Evolutionary conservation across 2,888 invertebrate species (phyloP).

Genomic region (Gryllus longicercus): DNA sequence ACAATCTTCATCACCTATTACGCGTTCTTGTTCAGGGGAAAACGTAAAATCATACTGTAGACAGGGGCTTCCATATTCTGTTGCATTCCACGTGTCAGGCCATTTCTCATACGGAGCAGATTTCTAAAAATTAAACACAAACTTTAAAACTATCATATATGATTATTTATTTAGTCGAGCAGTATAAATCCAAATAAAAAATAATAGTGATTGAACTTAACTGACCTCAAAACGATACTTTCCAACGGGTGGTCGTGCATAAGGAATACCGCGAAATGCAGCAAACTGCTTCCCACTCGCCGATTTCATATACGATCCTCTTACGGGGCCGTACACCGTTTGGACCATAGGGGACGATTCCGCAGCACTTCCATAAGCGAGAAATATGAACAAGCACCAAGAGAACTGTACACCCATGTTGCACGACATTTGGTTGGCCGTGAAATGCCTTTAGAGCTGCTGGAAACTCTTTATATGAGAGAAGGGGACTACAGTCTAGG

Average conservation of each 20-base stretch:
- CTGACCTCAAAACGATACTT: constrained; percentile 55
- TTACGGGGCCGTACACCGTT: constrained; percentile 36
- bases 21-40: constrained; percentile 38
- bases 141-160: too few relatives aligned
- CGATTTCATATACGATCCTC: constrained; percentile 42
- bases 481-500: too few relatives aligned
- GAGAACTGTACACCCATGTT: too few relatives aligned
- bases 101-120: constrained; percentile 59
- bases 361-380: too few relatives aligned
- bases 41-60: constrained; percentile 56
- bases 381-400: too few relatives aligned
- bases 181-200: too few relatives aligned
- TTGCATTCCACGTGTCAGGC: constrained; percentile 66
- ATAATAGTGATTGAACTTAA: too few relatives aligned
- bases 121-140: constrained; percentile 46
- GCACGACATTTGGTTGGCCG: too few relatives aligned
- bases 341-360: constrained; percentile 36
- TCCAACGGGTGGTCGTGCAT: constrained; percentile 39
- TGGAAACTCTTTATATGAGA: too few relatives aligned
- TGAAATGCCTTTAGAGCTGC: too few relatives aligned
- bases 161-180: too few relatives aligned
- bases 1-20: constrained; percentile 17
- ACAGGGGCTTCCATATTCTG: constrained; percentile 56
- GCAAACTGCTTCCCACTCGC: constrained; percentile 49
- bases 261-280: constrained; percentile 48